A percentile compares a stretch with the other conserved stretches of the same genome.
phyloP scores from a whole-genome alignment of 2,113 vertebrate species.

The Myrmecophaga tridactyla region DNA sequence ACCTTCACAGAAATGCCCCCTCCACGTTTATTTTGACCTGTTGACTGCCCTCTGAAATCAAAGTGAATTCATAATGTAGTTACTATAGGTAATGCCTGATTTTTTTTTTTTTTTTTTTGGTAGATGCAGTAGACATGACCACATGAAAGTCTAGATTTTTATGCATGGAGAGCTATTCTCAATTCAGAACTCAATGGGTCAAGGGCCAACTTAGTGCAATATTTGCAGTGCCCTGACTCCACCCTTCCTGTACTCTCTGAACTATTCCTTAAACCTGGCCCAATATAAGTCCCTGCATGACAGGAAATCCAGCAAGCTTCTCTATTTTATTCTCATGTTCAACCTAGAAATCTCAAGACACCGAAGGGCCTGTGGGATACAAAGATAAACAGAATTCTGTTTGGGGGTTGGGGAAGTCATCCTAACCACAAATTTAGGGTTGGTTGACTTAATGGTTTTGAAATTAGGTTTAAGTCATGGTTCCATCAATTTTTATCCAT shows the following conservation, averaged over 20 bases:
- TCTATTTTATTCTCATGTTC: not conserved
- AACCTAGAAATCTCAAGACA: not conserved
- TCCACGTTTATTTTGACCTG: no score
- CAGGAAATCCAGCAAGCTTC: not conserved
- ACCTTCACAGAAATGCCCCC: not conserved
- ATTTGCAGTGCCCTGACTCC: no score
- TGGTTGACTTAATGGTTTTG: no score
- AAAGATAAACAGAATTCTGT: not conserved
- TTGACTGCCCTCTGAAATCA: not conserved
- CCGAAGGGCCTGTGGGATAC: not conserved
- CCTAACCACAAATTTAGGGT: not conserved
- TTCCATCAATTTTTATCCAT: no score
- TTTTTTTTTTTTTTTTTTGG: no score
- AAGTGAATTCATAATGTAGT: not conserved
- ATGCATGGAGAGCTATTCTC: not conserved
- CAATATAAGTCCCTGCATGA: rapidly evolving
- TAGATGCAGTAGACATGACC: no score
- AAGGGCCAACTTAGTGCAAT: no score
- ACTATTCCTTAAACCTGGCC: not conserved
- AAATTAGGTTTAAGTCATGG: no score
- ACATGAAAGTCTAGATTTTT: not conserved
- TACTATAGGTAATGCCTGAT: not conserved
- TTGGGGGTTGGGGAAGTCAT: no score
- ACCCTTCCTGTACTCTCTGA: no score
- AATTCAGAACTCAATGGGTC: not conserved